These are phyloP conservation scores for Battus philenor DNA, from an alignment of 1,140 invertebrate species.

Conservation along the genomic window DNA sequence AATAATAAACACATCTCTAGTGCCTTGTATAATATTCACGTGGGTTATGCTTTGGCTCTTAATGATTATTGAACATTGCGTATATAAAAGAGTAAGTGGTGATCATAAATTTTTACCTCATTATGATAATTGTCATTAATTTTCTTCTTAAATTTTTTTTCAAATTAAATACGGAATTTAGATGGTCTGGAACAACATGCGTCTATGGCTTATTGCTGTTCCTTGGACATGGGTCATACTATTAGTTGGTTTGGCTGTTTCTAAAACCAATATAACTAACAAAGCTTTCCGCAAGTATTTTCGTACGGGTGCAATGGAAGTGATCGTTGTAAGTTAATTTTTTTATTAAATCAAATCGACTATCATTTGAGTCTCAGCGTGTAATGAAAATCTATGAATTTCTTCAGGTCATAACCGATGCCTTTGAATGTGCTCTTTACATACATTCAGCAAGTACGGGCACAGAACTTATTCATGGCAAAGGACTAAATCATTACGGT, in stretches of 20 bases:
- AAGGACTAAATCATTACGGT: slow-evolving; percentile 64
- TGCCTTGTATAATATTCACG: slow-evolving; percentile 29
- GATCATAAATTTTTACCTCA: slow-evolving; percentile 3
- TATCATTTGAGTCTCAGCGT: too few species aligned
- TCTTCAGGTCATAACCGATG: slow-evolving; percentile 45
- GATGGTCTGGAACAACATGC: slow-evolving; percentile 58
- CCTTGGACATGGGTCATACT: slow-evolving; percentile 47
- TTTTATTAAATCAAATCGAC: too few species aligned
- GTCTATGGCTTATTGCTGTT: slow-evolving; percentile 36
- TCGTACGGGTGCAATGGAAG: slow-evolving; percentile 39
- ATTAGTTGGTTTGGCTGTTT: slow-evolving; percentile 26
- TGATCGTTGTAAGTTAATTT: slow-evolving; percentile 31
- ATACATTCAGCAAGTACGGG: slow-evolving; percentile 54
- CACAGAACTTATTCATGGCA: slow-evolving; percentile 60
- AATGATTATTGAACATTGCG: slow-evolving; percentile 37
- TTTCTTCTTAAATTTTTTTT: background rate
- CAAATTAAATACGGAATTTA: slow-evolving; percentile 22
- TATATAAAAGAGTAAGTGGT: slow-evolving; percentile 40
- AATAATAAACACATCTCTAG: slow-evolving; percentile 38
- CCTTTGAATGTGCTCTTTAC: slow-evolving; percentile 53
- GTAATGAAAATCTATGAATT: too few species aligned
- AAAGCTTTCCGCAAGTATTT: slow-evolving; percentile 37
- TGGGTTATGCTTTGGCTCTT: slow-evolving; percentile 46
- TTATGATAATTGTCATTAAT: background rate
- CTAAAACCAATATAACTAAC: slow-evolving; percentile 22